These are phyloP conservation scores for Beroe forskalii DNA, from an alignment of 37 sponge, comb jelly and placozoan genomes.

Conservation along the genomic window DNA sequence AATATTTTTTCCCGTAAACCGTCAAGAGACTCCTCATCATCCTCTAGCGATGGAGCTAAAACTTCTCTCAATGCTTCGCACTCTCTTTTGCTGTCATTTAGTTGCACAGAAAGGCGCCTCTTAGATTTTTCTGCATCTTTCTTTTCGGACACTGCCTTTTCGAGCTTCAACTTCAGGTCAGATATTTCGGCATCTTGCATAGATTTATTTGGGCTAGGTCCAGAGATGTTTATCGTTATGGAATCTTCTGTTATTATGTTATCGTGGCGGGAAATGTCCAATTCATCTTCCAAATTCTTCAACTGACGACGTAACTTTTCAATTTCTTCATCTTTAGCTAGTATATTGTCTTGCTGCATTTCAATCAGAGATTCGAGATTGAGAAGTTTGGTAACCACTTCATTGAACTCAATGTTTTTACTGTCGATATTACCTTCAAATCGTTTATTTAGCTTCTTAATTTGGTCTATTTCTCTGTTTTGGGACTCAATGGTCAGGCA, in stretches of 20 bases:
- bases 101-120: background rate
- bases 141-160: conserved; percentile 34
- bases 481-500: background rate
- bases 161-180: conserved; percentile 4
- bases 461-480: conserved; percentile 19
- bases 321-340: conserved; percentile 30
- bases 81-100: background rate
- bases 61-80: conserved; percentile 19
- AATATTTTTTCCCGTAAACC: background rate
- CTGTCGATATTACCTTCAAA: conserved; percentile 12
- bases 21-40: conserved; percentile 10
- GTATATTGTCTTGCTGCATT: conserved; percentile 50
- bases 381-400: conserved; percentile 46
- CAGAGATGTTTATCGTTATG: background rate
- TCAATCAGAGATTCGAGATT: conserved; percentile 44
- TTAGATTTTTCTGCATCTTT: background rate
- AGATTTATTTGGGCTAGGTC: background rate
- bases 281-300: conserved; percentile 30
- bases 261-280: conserved; percentile 20
- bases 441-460: background rate
- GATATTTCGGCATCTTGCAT: background rate
- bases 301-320: conserved; percentile 8
- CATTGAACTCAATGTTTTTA: conserved; percentile 57
- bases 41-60: background rate
- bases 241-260: conserved; percentile 49